These are phyloP conservation scores for Erpornis zantholeuca DNA, from an alignment of 2,113 vertebrate genomes.

Conservation along the genomic window DNA sequence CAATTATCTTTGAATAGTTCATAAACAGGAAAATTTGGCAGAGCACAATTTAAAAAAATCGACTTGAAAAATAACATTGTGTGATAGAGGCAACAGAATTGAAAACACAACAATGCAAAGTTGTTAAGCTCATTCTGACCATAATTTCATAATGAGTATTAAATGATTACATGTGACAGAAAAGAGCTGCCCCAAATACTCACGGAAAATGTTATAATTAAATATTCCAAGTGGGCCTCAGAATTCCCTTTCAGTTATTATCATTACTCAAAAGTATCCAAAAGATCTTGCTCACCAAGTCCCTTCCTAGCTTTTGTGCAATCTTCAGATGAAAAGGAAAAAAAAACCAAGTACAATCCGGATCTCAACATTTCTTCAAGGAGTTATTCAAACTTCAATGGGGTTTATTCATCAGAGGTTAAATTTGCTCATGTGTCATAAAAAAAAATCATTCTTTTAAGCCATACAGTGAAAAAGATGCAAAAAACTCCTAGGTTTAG, in stretches of 20 bases:
- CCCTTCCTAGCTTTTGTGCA: background rate
- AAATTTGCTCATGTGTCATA: background rate
- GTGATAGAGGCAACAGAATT: conserved; percentile 23
- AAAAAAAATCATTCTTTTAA: background rate
- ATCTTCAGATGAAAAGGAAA: background rate
- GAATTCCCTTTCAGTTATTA: background rate
- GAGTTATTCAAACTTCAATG: background rate
- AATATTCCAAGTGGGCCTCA: conserved; percentile 21
- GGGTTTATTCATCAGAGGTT: background rate
- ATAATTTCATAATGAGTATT: conserved; percentile 51
- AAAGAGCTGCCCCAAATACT: conserved; percentile 34
- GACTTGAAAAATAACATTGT: conserved; percentile 43
- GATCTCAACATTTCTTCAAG: background rate
- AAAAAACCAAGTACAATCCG: background rate
- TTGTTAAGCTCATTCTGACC: conserved; percentile 31
- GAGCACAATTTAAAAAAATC: conserved; percentile 2
- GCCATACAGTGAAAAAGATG: background rate
- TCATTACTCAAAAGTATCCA: background rate
- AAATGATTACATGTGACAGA: conserved; percentile 20
- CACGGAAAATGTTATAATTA: conserved; percentile 21
- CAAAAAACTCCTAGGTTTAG: background rate
- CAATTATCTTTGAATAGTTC: conserved; percentile 64
- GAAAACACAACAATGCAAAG: conserved; percentile 43
- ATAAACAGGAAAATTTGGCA: conserved; percentile 63
- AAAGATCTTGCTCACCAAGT: background rate